Evolutionary conservation across 2,888 invertebrate species (phyloP).

Genomic region (Leucophora obtusa): DNA sequence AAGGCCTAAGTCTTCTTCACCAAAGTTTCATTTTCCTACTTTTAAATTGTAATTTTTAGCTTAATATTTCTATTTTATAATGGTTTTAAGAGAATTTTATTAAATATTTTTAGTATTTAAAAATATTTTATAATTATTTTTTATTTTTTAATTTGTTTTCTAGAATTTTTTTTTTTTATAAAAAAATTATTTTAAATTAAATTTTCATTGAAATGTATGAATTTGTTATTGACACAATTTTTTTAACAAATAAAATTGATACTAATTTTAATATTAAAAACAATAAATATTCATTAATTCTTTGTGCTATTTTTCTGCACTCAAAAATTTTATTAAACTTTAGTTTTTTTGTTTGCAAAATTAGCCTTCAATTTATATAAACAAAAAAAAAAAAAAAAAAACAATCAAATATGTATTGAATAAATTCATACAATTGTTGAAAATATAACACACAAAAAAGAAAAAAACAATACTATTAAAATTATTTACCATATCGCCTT

Average conservation of each 20-base stretch:
- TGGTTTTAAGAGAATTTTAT: too few species aligned
- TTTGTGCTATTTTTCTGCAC: slow-evolving; percentile 4
- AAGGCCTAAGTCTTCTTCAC: too few species aligned
- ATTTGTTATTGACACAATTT: slow-evolving; percentile 59
- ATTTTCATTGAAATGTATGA: neutral
- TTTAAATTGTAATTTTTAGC: too few species aligned
- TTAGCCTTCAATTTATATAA: slow-evolving; percentile 27
- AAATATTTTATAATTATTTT: too few species aligned
- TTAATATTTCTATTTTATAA: too few species aligned
- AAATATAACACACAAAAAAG: neutral
- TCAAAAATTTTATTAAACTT: slow-evolving; percentile 15
- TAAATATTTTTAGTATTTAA: too few species aligned
- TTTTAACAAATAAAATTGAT: slow-evolving; percentile 1
- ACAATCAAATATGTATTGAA: slow-evolving; percentile 18
- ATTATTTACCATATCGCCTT: neutral
- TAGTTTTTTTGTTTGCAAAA: slow-evolving; percentile 21
- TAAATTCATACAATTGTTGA: neutral
- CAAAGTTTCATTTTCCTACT: too few species aligned
- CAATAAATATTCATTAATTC: slow-evolving; percentile 52
- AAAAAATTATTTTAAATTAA: too few species aligned
- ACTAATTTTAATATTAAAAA: slow-evolving; percentile 14
- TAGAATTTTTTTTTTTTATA: too few species aligned
- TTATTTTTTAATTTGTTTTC: too few species aligned
- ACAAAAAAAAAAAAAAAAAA: too few species aligned
- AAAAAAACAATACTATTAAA: neutral